These are phyloP conservation scores for Nephila pilipes DNA, from an alignment of 1,140 invertebrate species.

Conservation along the genomic window DNA sequence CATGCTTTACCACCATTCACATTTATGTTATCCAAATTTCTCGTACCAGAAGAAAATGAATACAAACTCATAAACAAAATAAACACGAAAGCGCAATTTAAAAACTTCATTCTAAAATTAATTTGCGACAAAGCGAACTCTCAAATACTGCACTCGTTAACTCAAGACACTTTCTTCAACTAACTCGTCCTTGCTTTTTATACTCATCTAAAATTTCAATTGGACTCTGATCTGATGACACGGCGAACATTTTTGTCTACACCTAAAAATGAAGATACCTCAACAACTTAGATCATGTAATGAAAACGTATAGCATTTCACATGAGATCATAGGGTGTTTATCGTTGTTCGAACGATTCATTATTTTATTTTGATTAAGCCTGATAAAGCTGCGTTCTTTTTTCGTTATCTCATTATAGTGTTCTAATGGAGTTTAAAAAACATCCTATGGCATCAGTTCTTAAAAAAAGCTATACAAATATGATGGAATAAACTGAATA, in stretches of 20 bases:
- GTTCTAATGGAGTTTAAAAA: neutral
- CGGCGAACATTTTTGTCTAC: neutral
- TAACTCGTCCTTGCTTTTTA: neutral
- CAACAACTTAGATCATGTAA: neutral
- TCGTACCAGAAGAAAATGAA: neutral
- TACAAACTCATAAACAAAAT: neutral
- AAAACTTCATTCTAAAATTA: slow-evolving; percentile 1
- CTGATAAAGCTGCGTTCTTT: neutral
- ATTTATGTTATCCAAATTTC: slow-evolving; percentile 17
- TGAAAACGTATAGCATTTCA: neutral
- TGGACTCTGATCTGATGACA: slow-evolving; percentile 7
- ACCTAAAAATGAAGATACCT: neutral
- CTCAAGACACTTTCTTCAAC: neutral
- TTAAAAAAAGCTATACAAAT: neutral
- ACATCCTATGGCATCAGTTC: neutral
- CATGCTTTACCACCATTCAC: slow-evolving; percentile 67
- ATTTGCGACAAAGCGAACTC: neutral
- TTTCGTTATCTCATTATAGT: neutral
- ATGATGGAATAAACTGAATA: too few relatives aligned
- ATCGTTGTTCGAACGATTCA: neutral
- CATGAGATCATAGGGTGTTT: neutral
- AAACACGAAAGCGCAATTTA: too few relatives aligned
- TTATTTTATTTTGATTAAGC: neutral
- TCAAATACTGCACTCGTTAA: neutral
- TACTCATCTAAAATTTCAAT: neutral